Evolutionary conservation across 1,140 invertebrate genomes (phyloP).

Genomic region (Drosophila truncata): DNA sequence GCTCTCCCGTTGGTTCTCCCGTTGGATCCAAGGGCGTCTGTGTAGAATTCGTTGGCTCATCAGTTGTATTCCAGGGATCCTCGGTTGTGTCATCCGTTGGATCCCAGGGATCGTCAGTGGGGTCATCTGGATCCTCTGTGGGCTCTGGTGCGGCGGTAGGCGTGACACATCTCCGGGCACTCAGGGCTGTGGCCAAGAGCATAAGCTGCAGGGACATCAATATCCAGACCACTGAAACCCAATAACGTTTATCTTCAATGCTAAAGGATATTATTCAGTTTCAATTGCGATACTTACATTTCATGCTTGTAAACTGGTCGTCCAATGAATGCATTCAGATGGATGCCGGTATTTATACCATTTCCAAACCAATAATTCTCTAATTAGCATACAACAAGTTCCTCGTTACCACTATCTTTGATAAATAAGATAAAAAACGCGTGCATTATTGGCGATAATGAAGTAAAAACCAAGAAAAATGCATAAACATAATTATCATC

Average conservation of each 20-base stretch:
- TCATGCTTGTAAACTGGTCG: slow-evolving; percentile 48
- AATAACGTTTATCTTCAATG: slow-evolving; percentile 23
- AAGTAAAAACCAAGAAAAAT: background rate
- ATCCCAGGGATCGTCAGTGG: slow-evolving; percentile 37
- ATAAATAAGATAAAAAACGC: slow-evolving; percentile 11
- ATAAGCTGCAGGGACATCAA: slow-evolving; percentile 60
- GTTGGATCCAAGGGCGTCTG: background rate
- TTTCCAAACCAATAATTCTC: slow-evolving; percentile 33
- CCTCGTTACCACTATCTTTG: slow-evolving; percentile 32
- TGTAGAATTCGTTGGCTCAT: slow-evolving; percentile 10
- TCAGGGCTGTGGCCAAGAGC: slow-evolving; percentile 44
- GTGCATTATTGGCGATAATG: slow-evolving; percentile 5
- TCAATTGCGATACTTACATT: slow-evolving; percentile 46
- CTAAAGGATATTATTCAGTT: slow-evolving; percentile 23
- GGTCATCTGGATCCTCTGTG: slow-evolving; percentile 18
- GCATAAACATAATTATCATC: background rate
- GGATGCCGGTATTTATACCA: slow-evolving; percentile 50
- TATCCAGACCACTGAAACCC: slow-evolving; percentile 52
- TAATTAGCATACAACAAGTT: slow-evolving; percentile 66
- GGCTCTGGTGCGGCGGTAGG: slow-evolving; percentile 25
- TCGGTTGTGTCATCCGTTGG: slow-evolving; percentile 8
- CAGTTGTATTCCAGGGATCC: slow-evolving; percentile 5
- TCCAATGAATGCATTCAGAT: slow-evolving; percentile 10
- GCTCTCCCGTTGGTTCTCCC: slow-evolving; percentile 14
- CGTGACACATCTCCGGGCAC: slow-evolving; percentile 42